These are phyloP conservation scores for Rhynchonycteris naso DNA, from an alignment of 2,797 vertebrate species.

Conservation along the genomic window DNA sequence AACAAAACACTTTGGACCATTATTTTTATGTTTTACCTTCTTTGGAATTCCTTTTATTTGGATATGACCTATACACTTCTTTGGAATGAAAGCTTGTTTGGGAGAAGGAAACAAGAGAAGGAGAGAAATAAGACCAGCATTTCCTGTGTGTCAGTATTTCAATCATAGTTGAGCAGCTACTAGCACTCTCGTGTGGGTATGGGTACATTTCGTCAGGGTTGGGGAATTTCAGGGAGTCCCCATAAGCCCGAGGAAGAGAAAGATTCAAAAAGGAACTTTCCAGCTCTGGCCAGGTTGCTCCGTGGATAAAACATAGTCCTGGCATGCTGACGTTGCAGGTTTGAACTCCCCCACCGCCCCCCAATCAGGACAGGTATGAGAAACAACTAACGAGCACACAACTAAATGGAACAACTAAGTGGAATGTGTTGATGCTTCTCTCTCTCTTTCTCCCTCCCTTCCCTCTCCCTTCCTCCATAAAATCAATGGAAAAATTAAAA, in stretches of 20 bases:
- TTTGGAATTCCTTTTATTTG: not conserved
- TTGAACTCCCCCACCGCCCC: no score
- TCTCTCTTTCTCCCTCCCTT: no score
- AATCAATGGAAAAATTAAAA: no score
- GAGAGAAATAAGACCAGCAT: not conserved
- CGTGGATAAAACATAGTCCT: no score
- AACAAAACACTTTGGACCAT: not conserved
- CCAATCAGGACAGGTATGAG: no score
- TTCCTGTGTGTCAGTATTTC: not conserved
- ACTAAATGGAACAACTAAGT: no score
- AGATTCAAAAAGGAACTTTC: not conserved
- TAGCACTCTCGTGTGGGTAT: rapidly evolving
- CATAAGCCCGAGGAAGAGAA: not conserved
- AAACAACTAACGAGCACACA: no score
- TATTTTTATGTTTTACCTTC: not conserved
- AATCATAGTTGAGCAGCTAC: rapidly evolving
- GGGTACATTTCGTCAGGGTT: rapidly evolving
- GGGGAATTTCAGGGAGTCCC: not conserved
- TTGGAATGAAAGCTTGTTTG: not conserved
- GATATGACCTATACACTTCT: not conserved
- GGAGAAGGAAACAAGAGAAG: not conserved
- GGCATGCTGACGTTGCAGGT: no score
- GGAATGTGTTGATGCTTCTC: no score
- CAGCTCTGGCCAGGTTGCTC: not conserved
- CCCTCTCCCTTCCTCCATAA: no score